Conservation (phyloP, 2,113 vertebrate genomes). For the Antigone vipio region DNA sequence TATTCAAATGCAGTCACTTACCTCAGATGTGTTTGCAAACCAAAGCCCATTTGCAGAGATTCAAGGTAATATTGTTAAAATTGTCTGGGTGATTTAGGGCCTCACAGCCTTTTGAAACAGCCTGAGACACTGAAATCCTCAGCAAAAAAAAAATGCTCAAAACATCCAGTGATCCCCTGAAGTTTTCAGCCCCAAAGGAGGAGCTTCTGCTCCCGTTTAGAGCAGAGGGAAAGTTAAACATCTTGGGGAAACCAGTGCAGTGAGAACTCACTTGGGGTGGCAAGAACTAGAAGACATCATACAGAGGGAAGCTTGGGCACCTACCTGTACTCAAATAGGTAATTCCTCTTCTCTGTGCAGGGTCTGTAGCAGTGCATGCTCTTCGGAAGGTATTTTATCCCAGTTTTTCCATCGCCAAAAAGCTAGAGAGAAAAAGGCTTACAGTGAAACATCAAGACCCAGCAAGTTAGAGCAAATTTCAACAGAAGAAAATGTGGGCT, state of each 20-base stretch:
- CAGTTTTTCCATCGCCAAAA: neutral
- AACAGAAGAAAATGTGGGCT: neutral
- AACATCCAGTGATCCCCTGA: neutral
- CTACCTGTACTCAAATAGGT: neutral
- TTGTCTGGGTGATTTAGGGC: neutral
- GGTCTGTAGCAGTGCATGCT: neutral
- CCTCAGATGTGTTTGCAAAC: neutral
- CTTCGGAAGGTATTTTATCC: neutral
- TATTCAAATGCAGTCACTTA: neutral
- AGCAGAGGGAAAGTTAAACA: neutral
- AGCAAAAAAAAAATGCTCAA: neutral
- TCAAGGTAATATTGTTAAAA: neutral
- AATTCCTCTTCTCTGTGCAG: neutral
- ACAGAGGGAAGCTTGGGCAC: accelerated
- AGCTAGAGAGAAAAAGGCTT: neutral
- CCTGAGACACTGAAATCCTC: neutral
- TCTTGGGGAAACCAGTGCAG: neutral
- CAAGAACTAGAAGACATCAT: neutral
- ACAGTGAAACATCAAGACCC: neutral
- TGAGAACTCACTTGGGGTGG: neutral
- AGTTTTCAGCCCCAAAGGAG: neutral
- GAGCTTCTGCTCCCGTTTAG: neutral
- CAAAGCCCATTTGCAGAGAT: neutral
- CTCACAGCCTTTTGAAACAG: neutral
- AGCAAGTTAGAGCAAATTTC: neutral